Base-by-base conservation (phyloP, 92 coral and sea anemone genomes). In the Epizoanthus scotinus region DNA sequence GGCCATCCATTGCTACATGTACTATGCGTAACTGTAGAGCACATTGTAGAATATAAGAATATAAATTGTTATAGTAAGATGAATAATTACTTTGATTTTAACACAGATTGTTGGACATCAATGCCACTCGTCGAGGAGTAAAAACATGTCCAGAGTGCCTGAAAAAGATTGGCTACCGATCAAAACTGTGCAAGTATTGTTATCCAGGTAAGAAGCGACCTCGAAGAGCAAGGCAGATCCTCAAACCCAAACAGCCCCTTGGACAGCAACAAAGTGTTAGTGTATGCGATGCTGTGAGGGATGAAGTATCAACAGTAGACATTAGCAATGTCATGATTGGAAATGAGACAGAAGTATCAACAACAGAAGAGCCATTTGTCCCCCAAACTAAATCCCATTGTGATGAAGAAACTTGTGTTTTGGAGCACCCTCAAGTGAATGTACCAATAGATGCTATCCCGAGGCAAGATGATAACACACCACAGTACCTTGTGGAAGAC, bases 71-170 rank as follows among this genome's bases (percentile, higher is more conserved):
- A 47, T 1, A 47, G 12, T 13, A 47, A 47, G 52, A 47, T 47
- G 14, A 47, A 47, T 47, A 47, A 47, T 47, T 2, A 47, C 0
- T 14, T 47, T 47, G 2, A 47, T 58, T 27, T 58, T 42, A 62
- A 64, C 50, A 29, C 68, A 93, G 98, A 77, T 89, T 95, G 20
- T 80, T 95, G 78, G 98, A 84, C 19, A 93, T 90, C 8, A 93
- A 91, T 86, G 92, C 98, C 3, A 95, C 98, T 25, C 86, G 97
- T 59, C 84, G 98, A 63, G 98, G 98, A 34, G 98, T 95, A 17
- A 93, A 94, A 70, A 95, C 93, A 22, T 95, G 98, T 68, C 95
- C 93, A 21, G 63, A 70, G 20, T 95, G 98, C 55, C 75, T 81
- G 20, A 94, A 94, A 26, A 90, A 91, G 86, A 93, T 95, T 85